Base-by-base conservation (phyloP, 2,113 vertebrate genomes). In the Rhombomys opimus region DNA sequence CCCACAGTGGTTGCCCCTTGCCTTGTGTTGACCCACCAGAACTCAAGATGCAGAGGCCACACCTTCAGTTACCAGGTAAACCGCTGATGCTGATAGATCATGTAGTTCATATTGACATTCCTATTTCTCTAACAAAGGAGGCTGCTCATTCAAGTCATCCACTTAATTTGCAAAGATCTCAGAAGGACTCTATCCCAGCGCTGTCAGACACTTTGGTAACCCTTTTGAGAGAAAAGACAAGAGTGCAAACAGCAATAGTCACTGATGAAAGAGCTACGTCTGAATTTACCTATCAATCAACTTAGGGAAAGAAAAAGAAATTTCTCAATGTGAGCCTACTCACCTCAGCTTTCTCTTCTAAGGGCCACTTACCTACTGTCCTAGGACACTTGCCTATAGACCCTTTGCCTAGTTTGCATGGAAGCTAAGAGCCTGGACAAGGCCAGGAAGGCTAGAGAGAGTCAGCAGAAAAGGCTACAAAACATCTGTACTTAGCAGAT, bases 71-170 rank as follows among this genome's bases (percentile, higher is more conserved):
- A 87, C 63, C 77, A 68, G n/a, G 38, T 14, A 65, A 14, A 22
- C 59, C 76, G 14, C 25, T 15, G 38, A 14, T 78, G 32, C 35
- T 88, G 82, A 6, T 11, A n/a, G 72, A 9, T 65, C 23, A 6
- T 9, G 65, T n/a, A 65, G 76, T 78, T 82, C 4, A 67, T 6
- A 22, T 12, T 2, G 89, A 85, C 12, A 35, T 87, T 70, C 12
- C 20, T 93, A 27, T 87, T 92, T 92, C 46, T 93, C 85, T 78
- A 95, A 92, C 20, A 89, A 94, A 84, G 81, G 50, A 94, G 15
- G 11, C 59, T 67, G 38, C 59, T 87, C 63, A 50, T 22, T 61
- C 4, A 93, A 82, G 25, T 7, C 67, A 57, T 86, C 65, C 81
- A 35, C 90, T 91, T 92, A 76, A 93, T 88, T 82, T 78, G 35